A percentile compares a stretch with the other conserved stretches of the same genome.
These are phyloP conservation scores for Acrobasis repandana DNA, from an alignment of 2,888 invertebrate genomes.

Conservation along the genomic window DNA sequence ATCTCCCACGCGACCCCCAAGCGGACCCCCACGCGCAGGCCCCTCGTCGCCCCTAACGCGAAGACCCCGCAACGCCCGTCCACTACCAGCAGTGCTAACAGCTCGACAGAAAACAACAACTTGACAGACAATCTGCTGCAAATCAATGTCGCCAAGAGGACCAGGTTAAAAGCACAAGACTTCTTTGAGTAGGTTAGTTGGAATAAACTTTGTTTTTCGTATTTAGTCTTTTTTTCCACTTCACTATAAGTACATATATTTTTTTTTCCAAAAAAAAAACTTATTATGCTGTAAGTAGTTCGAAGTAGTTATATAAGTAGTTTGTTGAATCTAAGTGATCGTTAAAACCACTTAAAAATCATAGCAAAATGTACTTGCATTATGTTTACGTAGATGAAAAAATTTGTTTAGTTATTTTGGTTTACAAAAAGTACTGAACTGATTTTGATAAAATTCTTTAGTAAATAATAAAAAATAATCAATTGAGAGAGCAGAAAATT, in stretches of 20 bases:
- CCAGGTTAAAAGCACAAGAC: slow-evolving; percentile 90
- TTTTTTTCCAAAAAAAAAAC: neutral
- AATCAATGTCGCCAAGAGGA: slow-evolving; percentile 88
- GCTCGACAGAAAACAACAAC: slow-evolving; percentile 63
- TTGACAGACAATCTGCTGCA: slow-evolving; percentile 94
- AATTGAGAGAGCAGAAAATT: too few species aligned
- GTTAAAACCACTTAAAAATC: too few species aligned
- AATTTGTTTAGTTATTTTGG: too few species aligned
- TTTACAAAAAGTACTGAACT: too few species aligned
- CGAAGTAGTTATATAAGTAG: too few species aligned
- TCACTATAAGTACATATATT: too few species aligned
- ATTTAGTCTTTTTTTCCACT: slow-evolving; percentile 3
- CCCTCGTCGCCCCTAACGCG: slow-evolving; percentile 51
- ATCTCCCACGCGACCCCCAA: slow-evolving; percentile 59
- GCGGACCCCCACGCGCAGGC: slow-evolving; percentile 44
- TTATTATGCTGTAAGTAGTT: too few species aligned
- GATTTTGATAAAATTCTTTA: too few species aligned
- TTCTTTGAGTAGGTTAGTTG: slow-evolving; percentile 82
- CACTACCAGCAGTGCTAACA: slow-evolving; percentile 29
- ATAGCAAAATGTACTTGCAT: too few species aligned
- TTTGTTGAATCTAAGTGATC: too few species aligned
- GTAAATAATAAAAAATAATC: too few species aligned
- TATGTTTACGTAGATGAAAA: too few species aligned
- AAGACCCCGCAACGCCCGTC: slow-evolving; percentile 34
- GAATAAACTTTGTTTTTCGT: slow-evolving; percentile 23